Evolutionary conservation across 1,140 invertebrate genomes (phyloP), one percentile per base, ranked within the genome.

Genomic region (Drosophila nikananu): DNA sequence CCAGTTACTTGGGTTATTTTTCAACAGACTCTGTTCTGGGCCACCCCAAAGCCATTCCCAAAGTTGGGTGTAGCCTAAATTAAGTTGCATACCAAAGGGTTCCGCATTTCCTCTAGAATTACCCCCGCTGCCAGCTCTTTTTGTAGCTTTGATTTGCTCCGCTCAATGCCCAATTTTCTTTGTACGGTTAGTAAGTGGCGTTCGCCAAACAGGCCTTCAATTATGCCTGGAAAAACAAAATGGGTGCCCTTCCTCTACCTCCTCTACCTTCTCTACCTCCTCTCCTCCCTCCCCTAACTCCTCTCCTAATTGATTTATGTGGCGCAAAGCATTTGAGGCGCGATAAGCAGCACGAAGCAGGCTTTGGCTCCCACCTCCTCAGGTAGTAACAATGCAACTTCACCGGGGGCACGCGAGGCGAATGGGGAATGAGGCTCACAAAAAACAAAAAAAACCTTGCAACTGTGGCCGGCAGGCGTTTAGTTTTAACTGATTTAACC

Each of bases 291-390:
- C 17, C 25, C 21, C 23, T 1, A 19, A 5, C 41, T 35, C 51
- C 52, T n/a, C 49, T 35, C 55, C 83, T 81, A 87, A 87, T 87
- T 87, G 83, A 87, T 87, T 87, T 89, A 87, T 87, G 80, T 59
- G 60, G 52, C 54, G 59, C 63, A 49, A 49, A 46, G 63, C 68
- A 83, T 77, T 71, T 55, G 71, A 73, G 64, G 79, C 54, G 79
- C 76, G 83, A 86, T 86, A 86, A 75, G 63, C 76, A 54, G 65
- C 83, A 86, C 83, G 80, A 89, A 80, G 66, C 55, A 58, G 52
- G 27, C 35, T 39, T 60, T 64, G 46, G 41, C 12, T 37, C 13
- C 46, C 46, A 68, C 59, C 46, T 27, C 42, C 58, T 35, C 13
- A 49, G 49, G 64, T 37, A 35, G 44, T 67, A 70, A 74, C 57